Percentiles rank a stretch among this genome's conserved stretches.
phyloP scores from a whole-genome alignment of 2,888 invertebrate species.

The Sepioteuthis lessoniana region DNA sequence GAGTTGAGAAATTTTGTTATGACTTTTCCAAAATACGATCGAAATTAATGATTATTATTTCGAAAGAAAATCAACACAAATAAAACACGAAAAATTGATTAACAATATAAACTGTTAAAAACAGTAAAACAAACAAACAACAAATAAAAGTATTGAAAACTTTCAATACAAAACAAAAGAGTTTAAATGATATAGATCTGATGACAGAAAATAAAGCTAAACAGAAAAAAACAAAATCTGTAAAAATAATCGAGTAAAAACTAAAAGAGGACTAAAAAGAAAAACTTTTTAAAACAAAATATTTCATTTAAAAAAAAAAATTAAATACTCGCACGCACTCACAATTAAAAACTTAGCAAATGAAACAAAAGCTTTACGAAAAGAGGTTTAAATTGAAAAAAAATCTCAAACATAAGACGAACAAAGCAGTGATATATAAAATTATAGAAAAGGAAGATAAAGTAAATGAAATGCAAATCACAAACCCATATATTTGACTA shows the following conservation, averaged over 20 bases:
- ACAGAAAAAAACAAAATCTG: neutral
- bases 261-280: neutral
- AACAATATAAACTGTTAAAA: neutral
- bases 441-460: neutral
- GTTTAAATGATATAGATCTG: neutral
- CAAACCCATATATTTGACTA: slow-evolving; percentile 52
- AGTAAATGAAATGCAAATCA: slow-evolving; percentile 48
- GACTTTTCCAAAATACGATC: too few relatives aligned
- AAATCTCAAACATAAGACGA: neutral
- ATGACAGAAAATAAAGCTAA: neutral
- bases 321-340: neutral
- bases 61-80: neutral
- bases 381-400: neutral
- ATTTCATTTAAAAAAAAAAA: neutral
- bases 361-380: neutral
- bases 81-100: neutral
- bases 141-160: neutral
- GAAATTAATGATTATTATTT: neutral
- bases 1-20: too few relatives aligned
- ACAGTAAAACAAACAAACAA: neutral
- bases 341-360: neutral
- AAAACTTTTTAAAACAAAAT: neutral
- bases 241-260: neutral
- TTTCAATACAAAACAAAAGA: neutral
- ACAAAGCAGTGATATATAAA: neutral